Percentiles rank a stretch among this genome's conserved stretches.
These are phyloP conservation scores for Mythimna loreyi DNA, from an alignment of 2,888 invertebrate genomes.

Conservation along the genomic window DNA sequence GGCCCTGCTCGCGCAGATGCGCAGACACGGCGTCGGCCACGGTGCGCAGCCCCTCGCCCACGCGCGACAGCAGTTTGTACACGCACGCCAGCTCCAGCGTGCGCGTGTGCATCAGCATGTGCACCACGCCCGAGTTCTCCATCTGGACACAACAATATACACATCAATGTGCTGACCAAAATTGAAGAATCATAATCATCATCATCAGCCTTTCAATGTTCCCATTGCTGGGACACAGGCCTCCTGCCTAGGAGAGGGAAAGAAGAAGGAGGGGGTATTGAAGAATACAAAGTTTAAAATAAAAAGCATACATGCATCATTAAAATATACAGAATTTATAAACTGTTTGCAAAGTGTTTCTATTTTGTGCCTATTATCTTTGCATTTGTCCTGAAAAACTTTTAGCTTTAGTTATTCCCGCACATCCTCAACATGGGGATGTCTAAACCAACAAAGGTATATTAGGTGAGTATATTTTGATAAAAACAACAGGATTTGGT, in stretches of 20 bases:
- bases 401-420: not conserved
- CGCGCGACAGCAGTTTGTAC: slow-evolving; percentile 98
- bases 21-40: slow-evolving; percentile 99
- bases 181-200: too few species aligned
- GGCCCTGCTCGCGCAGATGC: slow-evolving; percentile 98
- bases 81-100: slow-evolving; percentile 99
- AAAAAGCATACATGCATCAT: not conserved
- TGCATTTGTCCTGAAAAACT: too few species aligned
- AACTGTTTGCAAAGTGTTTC: not conserved
- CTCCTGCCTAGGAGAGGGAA: too few species aligned
- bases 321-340: not conserved
- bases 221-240: too few species aligned
- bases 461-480: too few species aligned
- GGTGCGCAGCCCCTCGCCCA: slow-evolving; percentile 97
- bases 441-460: too few species aligned
- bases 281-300: not conserved
- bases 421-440: too few species aligned
- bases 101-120: slow-evolving; percentile 99
- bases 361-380: not conserved
- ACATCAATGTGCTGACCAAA: not conserved
- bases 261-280: too few species aligned
- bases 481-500: too few species aligned
- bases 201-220: too few species aligned
- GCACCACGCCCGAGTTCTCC: slow-evolving; percentile 99
- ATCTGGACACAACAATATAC: slow-evolving; percentile 90